Percentiles rank a stretch among this genome's conserved stretches.
Conservation (phyloP, 1,140 invertebrate genomes). For the Bombyx mandarina region DNA sequence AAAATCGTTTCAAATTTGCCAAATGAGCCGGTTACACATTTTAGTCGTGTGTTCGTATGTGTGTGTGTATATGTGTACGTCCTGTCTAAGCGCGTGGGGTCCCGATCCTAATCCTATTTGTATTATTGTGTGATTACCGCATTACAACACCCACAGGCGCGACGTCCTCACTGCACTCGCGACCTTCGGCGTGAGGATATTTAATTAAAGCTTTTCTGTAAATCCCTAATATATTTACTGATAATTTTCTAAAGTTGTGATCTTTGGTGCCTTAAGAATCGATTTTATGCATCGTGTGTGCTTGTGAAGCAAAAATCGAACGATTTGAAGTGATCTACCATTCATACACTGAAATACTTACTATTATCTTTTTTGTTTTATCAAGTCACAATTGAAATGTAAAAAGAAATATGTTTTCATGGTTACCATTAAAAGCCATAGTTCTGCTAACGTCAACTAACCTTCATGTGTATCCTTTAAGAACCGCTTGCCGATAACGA, state of each 20-base stretch:
- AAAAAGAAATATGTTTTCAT: no score
- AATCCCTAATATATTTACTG: not conserved
- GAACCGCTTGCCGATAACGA: no score
- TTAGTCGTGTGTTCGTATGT: not conserved
- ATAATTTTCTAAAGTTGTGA: not conserved
- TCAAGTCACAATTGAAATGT: no score
- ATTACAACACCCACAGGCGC: slow-evolving; percentile 40
- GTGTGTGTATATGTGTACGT: slow-evolving; percentile 46
- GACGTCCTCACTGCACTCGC: slow-evolving; percentile 34
- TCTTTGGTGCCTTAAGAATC: not conserved
- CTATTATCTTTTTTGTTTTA: no score
- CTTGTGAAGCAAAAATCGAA: no score
- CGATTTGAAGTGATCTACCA: no score
- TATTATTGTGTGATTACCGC: slow-evolving; percentile 55
- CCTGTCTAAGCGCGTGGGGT: slow-evolving; percentile 65
- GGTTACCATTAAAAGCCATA: no score
- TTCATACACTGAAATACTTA: no score
- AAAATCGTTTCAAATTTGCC: slow-evolving; percentile 1
- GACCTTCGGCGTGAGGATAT: slow-evolving; percentile 10
- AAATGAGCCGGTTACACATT: not conserved
- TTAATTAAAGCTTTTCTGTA: not conserved
- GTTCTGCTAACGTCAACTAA: no score
- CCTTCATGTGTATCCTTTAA: no score
- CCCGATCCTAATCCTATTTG: slow-evolving; percentile 56
- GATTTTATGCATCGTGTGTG: no score